phyloP scores from a whole-genome alignment of 2,113 vertebrate genomes.

The Oriolus oriolus region DNA sequence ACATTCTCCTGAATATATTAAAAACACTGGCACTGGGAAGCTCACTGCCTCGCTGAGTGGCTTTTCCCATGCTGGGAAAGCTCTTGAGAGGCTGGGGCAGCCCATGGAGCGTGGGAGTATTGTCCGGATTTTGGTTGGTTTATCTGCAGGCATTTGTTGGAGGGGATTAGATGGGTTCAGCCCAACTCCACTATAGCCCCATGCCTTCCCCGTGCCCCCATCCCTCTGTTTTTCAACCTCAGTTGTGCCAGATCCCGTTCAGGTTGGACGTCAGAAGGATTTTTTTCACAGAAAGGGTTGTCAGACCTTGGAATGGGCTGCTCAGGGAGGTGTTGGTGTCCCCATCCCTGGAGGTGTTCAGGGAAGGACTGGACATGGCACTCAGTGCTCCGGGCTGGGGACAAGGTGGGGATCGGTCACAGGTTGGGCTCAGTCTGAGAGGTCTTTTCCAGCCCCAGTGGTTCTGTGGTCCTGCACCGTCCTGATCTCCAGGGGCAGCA shows the following conservation, averaged over 20 bases:
- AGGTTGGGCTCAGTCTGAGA: not conserved
- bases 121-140: not conserved
- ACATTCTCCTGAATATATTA: conserved; percentile 24
- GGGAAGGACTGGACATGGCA: not conserved
- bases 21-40: not conserved
- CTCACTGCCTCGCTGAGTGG: not conserved
- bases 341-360: not conserved
- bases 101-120: rapidly evolving
- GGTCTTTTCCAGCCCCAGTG: not conserved
- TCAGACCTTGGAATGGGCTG: not conserved
- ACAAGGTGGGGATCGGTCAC: not conserved
- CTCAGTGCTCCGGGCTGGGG: not conserved
- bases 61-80: not conserved
- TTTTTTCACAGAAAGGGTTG: not conserved
- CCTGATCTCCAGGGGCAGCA: not conserved
- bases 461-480: not conserved
- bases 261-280: not conserved
- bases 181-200: rapidly evolving
- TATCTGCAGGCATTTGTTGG: rapidly evolving
- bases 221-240: not conserved
- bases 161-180: not conserved
- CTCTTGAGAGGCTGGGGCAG: not conserved
- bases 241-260: rapidly evolving
- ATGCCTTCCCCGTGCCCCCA: too few relatives aligned
- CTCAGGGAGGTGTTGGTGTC: not conserved